These are phyloP conservation scores for Salvelinus namaycush DNA, from an alignment of 2,113 vertebrate species.

Conservation along the genomic window DNA sequence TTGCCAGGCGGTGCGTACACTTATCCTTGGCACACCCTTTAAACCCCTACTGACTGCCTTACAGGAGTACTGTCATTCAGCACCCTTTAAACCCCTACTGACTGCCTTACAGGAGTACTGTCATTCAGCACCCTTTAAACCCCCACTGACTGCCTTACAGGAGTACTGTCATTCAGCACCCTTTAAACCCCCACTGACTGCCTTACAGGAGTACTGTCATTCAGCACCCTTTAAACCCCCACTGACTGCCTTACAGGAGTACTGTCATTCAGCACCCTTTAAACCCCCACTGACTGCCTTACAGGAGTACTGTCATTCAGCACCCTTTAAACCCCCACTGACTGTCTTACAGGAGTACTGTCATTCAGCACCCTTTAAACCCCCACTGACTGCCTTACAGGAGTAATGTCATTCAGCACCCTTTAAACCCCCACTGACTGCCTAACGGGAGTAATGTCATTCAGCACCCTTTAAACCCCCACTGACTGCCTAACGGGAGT, in stretches of 20 bases:
- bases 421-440: neutral
- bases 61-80: neutral
- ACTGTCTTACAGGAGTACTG: neutral
- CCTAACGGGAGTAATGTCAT: constrained; percentile 14
- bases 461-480: neutral
- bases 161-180: neutral
- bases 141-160: neutral
- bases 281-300: no score
- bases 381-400: neutral
- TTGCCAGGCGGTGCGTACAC: constrained; percentile 58
- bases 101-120: constrained; percentile 1
- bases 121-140: neutral
- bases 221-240: neutral
- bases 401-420: neutral
- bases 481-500: neutral
- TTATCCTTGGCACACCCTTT: constrained; percentile 56
- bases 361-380: neutral
- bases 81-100: neutral
- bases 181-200: neutral
- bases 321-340: constrained; percentile 40
- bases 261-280: no score
- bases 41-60: neutral
- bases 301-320: no score
- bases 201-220: constrained; percentile 16
- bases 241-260: no score